A percentile compares a stretch with the other conserved stretches of the same genome.
Evolutionary conservation across 2,888 invertebrate species (phyloP).

Genomic region (Taphrorychus bicolor): DNA sequence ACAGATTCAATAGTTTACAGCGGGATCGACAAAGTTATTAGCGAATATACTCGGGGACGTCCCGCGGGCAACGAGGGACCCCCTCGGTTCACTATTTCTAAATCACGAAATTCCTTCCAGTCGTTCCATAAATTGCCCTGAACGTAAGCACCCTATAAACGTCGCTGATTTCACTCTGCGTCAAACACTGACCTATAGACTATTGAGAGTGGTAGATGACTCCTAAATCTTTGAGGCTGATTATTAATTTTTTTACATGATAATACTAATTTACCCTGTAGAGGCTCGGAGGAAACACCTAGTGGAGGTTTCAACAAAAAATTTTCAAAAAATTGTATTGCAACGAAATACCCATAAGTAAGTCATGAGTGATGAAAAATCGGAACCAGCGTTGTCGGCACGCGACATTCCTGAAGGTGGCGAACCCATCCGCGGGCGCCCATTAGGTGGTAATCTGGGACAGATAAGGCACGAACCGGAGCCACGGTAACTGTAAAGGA

Average conservation of each 20-base stretch:
- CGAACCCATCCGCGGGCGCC: slow-evolving; percentile 1
- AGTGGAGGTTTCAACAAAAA: no score
- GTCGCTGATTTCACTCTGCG: background rate
- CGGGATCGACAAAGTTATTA: slow-evolving; percentile 38
- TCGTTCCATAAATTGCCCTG: slow-evolving; percentile 21
- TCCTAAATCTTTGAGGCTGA: no score
- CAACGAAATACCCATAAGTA: background rate
- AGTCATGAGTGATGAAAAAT: background rate
- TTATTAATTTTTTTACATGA: no score
- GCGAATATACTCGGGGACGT: slow-evolving; percentile 25
- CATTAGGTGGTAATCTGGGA: slow-evolving; percentile 36
- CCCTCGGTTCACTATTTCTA: slow-evolving; percentile 28
- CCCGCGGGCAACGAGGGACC: slow-evolving; percentile 30
- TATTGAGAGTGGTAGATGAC: no score
- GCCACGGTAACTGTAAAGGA: slow-evolving; percentile 45
- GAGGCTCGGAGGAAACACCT: no score
- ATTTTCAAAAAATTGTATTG: no score
- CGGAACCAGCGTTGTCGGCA: background rate
- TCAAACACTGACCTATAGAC: background rate
- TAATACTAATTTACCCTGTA: no score
- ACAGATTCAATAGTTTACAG: slow-evolving; percentile 35
- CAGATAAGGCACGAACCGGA: slow-evolving; percentile 49
- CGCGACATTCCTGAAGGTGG: slow-evolving; percentile 5
- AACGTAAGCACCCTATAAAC: slow-evolving; percentile 8
- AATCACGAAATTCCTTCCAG: slow-evolving; percentile 32